Evolutionary conservation across 2,113 vertebrate genomes (phyloP), one percentile per base, ranked within the genome.

Genomic region (Sebastes schlegelii): DNA sequence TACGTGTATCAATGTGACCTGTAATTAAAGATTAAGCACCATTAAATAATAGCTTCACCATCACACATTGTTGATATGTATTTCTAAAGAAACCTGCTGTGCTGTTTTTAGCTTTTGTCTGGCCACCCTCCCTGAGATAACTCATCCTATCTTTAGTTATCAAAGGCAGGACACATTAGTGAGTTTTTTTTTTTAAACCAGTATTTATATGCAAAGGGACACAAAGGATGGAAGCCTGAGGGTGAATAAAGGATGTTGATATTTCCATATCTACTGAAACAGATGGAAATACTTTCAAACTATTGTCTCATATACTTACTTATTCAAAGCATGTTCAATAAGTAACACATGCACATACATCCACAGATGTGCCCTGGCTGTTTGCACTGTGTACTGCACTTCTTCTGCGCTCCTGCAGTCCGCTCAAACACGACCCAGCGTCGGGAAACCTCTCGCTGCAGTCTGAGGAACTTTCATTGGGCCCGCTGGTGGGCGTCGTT

Each of bases 381-480:
- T 40, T 62, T 17, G 51, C 19, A 55, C 52, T 19, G 21, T 8
- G 54, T 58, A 3, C 71, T 69, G 64, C 21, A 75, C 72, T 76
- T 58, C 77, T 62, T 23, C 75, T 64, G 66, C 34, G 16, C 58
- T 67, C 57, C 68, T 23, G 40, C 72, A 21, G 66, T 73, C 52
- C 3, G 19, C 76, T 77, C 83, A 58, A 80, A 79, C 62, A 49
- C 62, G 46, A 86, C 65, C 79, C 70, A 60, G 45, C 26, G 43
- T 79, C 75, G 81, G 71, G 85, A 89, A 88, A 80, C 58, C 69
- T 79, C 90, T 85, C 65, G 23, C 86, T 86, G 74, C 79, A 88
- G 89, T 79, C 83, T 91, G 85, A 88, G 80, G 77, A 91, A 94
- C 90, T 94, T 94, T 95, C 92, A 94, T 95, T 93, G 93, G 93